These are phyloP conservation scores for Pterocles orientalis DNA, from an alignment of 2,113 vertebrate genomes.

Conservation along the genomic window DNA sequence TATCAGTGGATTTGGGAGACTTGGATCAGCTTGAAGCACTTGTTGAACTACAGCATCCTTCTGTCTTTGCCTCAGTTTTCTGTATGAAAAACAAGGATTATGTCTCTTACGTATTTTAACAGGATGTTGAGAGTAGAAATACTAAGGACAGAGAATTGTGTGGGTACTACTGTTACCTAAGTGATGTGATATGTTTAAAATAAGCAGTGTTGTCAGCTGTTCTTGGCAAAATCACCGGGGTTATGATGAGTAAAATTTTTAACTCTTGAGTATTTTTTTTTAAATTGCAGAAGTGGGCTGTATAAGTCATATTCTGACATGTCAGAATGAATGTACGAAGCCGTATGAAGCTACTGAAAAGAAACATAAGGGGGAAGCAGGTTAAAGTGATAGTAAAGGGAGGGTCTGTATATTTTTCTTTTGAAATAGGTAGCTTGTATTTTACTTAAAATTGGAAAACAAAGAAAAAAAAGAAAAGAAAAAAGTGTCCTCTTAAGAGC, in stretches of 20 bases:
- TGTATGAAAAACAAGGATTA: not conserved
- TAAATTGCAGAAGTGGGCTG: not conserved
- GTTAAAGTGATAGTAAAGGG: not conserved
- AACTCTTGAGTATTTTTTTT: not conserved
- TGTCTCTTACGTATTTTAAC: not conserved
- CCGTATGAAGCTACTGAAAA: not conserved
- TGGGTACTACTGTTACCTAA: not conserved
- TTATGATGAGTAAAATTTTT: not conserved
- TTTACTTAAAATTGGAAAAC: not conserved
- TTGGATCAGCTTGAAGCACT: not conserved
- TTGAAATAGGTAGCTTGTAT: not conserved
- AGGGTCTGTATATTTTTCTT: not conserved
- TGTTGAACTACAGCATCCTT: conserved; percentile 23
- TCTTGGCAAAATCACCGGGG: not conserved
- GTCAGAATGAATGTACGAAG: not conserved
- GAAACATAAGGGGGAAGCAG: not conserved
- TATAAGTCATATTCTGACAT: not conserved
- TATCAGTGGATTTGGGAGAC: not conserved
- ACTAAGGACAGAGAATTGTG: not conserved
- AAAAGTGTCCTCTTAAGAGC: conserved; percentile 39
- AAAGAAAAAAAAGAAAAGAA: not conserved
- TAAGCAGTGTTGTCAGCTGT: conserved; percentile 27
- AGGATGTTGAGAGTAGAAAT: not conserved
- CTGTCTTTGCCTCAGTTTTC: conserved; percentile 2
- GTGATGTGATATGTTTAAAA: conserved; percentile 19